These are phyloP conservation scores for Zaprionus ghesquierei DNA, from an alignment of 1,140 invertebrate species.

Conservation along the genomic window DNA sequence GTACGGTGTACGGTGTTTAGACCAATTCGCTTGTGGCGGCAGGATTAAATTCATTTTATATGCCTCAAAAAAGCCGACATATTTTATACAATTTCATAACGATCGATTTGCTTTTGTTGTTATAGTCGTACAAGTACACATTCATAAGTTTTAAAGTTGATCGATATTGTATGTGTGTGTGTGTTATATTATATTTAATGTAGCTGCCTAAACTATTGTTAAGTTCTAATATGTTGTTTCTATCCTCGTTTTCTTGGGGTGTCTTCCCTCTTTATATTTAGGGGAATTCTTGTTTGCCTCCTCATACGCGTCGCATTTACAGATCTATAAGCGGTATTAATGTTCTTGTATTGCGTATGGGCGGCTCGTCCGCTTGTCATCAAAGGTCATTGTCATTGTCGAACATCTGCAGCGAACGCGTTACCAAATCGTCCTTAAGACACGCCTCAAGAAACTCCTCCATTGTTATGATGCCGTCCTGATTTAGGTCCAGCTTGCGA, in stretches of 20 bases:
- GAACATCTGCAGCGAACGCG: conserved; percentile 91
- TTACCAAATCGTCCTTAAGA: conserved; percentile 93
- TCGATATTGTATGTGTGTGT: conserved; percentile 1
- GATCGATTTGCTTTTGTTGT: conserved; percentile 24
- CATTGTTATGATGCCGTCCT: conserved; percentile 97
- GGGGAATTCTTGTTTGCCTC: conserved; percentile 23
- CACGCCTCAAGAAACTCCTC: conserved; percentile 98
- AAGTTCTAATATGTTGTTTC: conserved; percentile 62
- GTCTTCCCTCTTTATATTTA: conserved; percentile 7
- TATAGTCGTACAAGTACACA: conserved; percentile 56
- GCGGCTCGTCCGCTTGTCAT: conserved; percentile 70
- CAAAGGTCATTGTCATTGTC: conserved; percentile 85
- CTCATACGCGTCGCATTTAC: conserved; percentile 49
- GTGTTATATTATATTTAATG: conserved; percentile 36
- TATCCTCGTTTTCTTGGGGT: background rate
- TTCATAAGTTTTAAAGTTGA: conserved; percentile 59
- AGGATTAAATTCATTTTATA: conserved; percentile 78
- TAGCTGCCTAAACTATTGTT: conserved; percentile 64
- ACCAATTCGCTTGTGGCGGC: conserved; percentile 75
- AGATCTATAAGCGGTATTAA: conserved; percentile 80
- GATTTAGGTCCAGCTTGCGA: conserved; percentile 95
- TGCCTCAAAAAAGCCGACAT: conserved; percentile 70
- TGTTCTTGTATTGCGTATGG: conserved; percentile 71
- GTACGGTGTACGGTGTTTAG: conserved; percentile 51
- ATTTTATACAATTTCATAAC: conserved; percentile 34